These are phyloP conservation scores for Artibeus jamaicensis DNA, from an alignment of 2,797 vertebrate species.

Conservation along the genomic window DNA sequence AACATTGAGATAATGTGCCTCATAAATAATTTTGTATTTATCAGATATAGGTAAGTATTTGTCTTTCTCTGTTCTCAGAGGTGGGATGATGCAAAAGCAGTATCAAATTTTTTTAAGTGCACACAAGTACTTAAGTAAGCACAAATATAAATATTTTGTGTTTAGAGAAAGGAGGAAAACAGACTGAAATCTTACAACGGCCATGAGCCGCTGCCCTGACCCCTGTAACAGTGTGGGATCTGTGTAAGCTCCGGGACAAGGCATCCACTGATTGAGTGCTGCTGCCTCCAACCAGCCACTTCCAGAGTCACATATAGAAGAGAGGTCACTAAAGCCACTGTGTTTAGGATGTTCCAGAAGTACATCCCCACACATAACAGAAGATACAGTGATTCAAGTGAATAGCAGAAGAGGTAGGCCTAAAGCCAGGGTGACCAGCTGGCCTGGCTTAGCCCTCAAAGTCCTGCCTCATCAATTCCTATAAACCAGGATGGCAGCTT, in stretches of 20 bases:
- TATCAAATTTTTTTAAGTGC: background rate
- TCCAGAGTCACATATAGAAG: background rate
- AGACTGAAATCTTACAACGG: background rate
- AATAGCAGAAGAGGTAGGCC: background rate
- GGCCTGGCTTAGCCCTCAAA: background rate
- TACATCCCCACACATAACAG: background rate
- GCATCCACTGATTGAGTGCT: background rate
- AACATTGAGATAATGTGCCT: background rate
- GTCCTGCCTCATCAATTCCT: background rate
- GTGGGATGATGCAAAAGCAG: background rate
- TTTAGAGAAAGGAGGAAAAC: background rate
- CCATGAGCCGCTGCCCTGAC: background rate
- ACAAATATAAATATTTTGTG: background rate
- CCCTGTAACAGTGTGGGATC: fast-evolving
- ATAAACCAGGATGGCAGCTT: background rate
- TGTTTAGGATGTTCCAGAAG: background rate
- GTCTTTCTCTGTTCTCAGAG: background rate
- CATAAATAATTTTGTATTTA: background rate
- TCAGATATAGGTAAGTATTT: background rate
- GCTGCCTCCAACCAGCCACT: background rate
- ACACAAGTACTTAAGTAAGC: too few species aligned
- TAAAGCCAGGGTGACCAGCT: background rate
- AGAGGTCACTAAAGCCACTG: background rate
- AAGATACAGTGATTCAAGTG: background rate
- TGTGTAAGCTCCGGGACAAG: background rate